phyloP scores from a whole-genome alignment of 1,140 invertebrate species.

The Ips typographus region DNA sequence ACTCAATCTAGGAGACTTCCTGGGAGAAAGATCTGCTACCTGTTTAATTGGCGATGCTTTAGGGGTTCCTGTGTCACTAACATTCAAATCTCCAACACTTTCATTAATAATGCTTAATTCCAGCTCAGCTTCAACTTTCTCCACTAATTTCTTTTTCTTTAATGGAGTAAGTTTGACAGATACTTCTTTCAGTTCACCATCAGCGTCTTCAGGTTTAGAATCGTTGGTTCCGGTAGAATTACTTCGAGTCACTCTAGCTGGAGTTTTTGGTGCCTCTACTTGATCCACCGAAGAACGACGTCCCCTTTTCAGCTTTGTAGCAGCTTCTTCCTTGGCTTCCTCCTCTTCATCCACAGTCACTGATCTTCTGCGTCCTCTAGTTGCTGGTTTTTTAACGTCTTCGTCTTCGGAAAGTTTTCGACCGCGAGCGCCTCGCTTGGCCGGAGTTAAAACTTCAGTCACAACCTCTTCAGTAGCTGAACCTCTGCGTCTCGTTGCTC shows the following conservation, averaged over 20 bases:
- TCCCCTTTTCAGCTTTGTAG: slow-evolving; percentile 2
- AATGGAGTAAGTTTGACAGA: slow-evolving; percentile 15
- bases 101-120: slow-evolving; percentile 33
- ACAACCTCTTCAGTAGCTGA: slow-evolving; percentile 9
- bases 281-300: slow-evolving; percentile 12
- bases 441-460: background rate
- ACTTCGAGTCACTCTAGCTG: slow-evolving; percentile 6
- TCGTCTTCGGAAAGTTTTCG: slow-evolving; percentile 9
- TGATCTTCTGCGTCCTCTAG: slow-evolving; percentile 18
- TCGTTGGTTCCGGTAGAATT: background rate
- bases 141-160: slow-evolving; percentile 21
- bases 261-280: slow-evolving; percentile 5
- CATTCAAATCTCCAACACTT: slow-evolving; percentile 12
- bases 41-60: no score
- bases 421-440: slow-evolving; percentile 8
- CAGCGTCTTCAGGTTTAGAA: background rate
- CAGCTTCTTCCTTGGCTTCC: slow-evolving; percentile 3
- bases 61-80: background rate
- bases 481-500: slow-evolving; percentile 24
- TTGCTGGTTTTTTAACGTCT: slow-evolving; percentile 12
- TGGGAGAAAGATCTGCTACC: background rate
- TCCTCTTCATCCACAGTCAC: background rate
- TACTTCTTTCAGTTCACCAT: slow-evolving; percentile 5
- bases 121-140: slow-evolving; percentile 27
- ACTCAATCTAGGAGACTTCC: slow-evolving; percentile 2